Percentiles rank a stretch among this genome's conserved stretches.
phyloP scores from a whole-genome alignment of 2,888 invertebrate genomes.

The Eupithecia exiguata region DNA sequence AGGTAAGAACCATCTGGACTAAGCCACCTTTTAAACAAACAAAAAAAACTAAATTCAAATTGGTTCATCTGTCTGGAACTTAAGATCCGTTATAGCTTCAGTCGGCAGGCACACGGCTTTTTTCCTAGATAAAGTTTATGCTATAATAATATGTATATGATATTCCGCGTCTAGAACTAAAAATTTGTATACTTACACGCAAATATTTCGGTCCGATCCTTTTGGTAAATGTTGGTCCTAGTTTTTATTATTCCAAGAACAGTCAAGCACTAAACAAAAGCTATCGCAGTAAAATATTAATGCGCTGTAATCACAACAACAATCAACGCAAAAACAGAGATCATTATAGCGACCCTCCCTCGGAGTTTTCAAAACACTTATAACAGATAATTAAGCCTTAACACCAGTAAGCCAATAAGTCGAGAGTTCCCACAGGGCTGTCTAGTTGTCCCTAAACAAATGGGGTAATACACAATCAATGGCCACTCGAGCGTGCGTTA shows the following conservation, averaged over 20 bases:
- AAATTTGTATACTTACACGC: too few relatives aligned
- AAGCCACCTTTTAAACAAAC: too few relatives aligned
- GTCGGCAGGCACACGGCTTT: too few relatives aligned
- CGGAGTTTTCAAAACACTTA: slow-evolving; percentile 49
- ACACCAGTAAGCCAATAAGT: slow-evolving; percentile 66
- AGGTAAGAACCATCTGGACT: too few relatives aligned
- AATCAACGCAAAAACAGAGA: slow-evolving; percentile 10
- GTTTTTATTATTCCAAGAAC: neutral
- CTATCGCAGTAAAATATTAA: neutral
- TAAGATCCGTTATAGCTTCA: too few relatives aligned
- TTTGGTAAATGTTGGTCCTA: neutral
- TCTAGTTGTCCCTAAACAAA: slow-evolving; percentile 71
- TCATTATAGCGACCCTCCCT: slow-evolving; percentile 40
- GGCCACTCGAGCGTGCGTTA: slow-evolving; percentile 71
- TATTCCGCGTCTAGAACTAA: too few relatives aligned
- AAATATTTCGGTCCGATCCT: neutral
- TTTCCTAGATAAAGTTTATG: too few relatives aligned
- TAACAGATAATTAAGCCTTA: slow-evolving; percentile 51
- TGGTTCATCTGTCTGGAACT: too few relatives aligned
- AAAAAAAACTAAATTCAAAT: too few relatives aligned
- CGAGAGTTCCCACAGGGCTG: slow-evolving; percentile 64
- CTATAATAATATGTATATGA: too few relatives aligned
- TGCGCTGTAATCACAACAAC: neutral
- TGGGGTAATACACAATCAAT: slow-evolving; percentile 79
- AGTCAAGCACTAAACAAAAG: neutral